Conservation (phyloP, 2,113 vertebrate species). For the Embiotoca jacksoni region DNA sequence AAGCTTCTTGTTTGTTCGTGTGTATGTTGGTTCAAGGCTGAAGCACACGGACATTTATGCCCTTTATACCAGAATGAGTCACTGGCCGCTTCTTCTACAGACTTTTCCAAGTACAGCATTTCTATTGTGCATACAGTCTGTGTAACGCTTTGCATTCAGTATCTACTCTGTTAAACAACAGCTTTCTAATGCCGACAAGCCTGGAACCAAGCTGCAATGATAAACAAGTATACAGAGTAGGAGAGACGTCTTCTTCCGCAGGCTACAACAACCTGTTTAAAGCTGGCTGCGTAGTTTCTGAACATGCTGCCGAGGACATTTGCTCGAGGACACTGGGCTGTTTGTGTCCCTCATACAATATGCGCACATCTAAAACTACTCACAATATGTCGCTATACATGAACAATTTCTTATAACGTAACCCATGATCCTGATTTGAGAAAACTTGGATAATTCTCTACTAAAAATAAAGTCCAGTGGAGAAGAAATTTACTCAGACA, state of each 20-base stretch:
- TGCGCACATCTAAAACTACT: not conserved
- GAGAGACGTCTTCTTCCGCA: not conserved
- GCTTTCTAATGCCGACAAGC: conserved; percentile 5
- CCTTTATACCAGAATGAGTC: not conserved
- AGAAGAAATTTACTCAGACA: too few species aligned
- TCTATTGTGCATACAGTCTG: not conserved
- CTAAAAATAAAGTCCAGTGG: too few species aligned
- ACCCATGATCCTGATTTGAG: not conserved
- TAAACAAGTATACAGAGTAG: conserved; percentile 2
- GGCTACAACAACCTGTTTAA: conserved; percentile 1
- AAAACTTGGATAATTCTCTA: not conserved
- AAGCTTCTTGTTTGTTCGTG: not conserved
- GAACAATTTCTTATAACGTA: not conserved
- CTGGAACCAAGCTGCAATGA: not conserved
- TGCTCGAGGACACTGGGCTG: not conserved
- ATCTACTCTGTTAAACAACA: conserved; percentile 16
- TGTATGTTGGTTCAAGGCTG: conserved; percentile 12
- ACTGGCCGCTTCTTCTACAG: not conserved
- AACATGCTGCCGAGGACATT: not conserved
- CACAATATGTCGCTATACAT: not conserved
- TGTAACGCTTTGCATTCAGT: conserved; percentile 11
- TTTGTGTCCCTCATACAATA: not conserved
- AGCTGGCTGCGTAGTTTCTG: not conserved
- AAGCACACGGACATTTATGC: not conserved
- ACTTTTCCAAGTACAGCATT: conserved; percentile 12